A percentile compares a stretch with the other conserved stretches of the same genome.
These are phyloP conservation scores for Triops cancriformis DNA, from an alignment of 1,140 invertebrate species.

Conservation along the genomic window DNA sequence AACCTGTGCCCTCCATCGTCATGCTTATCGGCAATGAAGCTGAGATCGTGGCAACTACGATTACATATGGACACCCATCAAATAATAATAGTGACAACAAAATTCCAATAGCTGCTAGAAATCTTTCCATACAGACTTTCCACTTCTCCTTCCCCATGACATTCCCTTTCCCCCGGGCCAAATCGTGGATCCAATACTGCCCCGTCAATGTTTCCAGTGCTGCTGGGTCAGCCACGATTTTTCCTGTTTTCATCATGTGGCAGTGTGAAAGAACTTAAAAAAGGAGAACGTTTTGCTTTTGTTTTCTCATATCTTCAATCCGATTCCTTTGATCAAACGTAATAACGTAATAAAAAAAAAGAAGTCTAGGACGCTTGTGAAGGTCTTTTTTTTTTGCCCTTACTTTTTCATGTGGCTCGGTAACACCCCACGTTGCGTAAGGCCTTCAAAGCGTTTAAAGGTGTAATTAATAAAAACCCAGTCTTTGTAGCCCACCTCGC, in stretches of 20 bases:
- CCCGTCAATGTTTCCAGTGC: neutral
- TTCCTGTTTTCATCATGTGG: neutral
- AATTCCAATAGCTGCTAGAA: slow-evolving; percentile 5
- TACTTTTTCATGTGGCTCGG: slow-evolving; percentile 27
- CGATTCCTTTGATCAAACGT: slow-evolving; percentile 19
- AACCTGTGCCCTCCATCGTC: neutral
- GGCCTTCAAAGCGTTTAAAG: slow-evolving; percentile 95
- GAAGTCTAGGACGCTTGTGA: neutral
- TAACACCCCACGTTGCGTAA: slow-evolving; percentile 65
- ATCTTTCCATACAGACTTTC: neutral
- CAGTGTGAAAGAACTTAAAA: neutral
- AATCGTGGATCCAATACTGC: neutral
- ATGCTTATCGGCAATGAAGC: slow-evolving; percentile 1
- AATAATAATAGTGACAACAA: neutral
- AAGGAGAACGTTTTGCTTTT: slow-evolving; percentile 16
- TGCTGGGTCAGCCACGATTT: neutral
- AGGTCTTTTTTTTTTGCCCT: slow-evolving; percentile 16
- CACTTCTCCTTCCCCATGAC: neutral
- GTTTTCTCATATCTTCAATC: neutral
- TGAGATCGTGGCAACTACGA: slow-evolving; percentile 11
- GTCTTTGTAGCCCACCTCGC: slow-evolving; percentile 78
- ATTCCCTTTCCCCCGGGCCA: neutral
- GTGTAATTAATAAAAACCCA: slow-evolving; percentile 99
- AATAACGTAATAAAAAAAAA: neutral
- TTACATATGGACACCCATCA: neutral